Conservation (phyloP, 2,797 vertebrate species). For the Pempheris klunzingeri region DNA sequence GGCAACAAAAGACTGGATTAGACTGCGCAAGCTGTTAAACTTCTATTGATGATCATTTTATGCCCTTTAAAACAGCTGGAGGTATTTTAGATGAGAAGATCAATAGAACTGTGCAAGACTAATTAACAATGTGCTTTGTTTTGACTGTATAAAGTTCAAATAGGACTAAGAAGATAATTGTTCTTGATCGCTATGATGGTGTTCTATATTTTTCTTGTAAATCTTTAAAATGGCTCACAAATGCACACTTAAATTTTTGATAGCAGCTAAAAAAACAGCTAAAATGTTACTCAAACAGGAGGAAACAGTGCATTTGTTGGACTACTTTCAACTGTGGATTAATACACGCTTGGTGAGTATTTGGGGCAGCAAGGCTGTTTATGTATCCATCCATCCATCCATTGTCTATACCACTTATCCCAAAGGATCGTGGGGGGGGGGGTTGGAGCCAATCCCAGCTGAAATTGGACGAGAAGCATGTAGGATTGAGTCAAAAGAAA, state of each 20-base stretch:
- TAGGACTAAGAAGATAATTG: neutral
- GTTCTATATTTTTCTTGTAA: no score
- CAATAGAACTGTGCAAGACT: neutral
- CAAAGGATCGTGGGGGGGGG: no score
- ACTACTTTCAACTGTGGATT: neutral
- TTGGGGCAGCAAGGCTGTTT: no score
- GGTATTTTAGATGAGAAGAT: slow-evolving; percentile 14
- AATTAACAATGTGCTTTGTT: neutral
- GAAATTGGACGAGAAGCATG: no score
- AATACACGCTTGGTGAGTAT: no score
- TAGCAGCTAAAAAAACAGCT: no score
- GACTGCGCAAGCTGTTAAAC: neutral
- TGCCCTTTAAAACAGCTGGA: neutral
- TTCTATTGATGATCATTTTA: slow-evolving; percentile 14
- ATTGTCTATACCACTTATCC: no score
- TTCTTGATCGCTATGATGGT: no score
- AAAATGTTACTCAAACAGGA: neutral
- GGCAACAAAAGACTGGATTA: neutral
- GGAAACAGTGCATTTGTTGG: neutral
- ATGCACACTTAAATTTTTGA: neutral
- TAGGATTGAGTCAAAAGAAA: neutral
- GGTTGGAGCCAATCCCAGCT: no score
- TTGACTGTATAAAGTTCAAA: neutral
- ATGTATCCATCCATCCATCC: no score
- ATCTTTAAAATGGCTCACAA: neutral